Conservation (phyloP, 2,797 vertebrate genomes). For the Pseudotriccus pelzelni region DNA sequence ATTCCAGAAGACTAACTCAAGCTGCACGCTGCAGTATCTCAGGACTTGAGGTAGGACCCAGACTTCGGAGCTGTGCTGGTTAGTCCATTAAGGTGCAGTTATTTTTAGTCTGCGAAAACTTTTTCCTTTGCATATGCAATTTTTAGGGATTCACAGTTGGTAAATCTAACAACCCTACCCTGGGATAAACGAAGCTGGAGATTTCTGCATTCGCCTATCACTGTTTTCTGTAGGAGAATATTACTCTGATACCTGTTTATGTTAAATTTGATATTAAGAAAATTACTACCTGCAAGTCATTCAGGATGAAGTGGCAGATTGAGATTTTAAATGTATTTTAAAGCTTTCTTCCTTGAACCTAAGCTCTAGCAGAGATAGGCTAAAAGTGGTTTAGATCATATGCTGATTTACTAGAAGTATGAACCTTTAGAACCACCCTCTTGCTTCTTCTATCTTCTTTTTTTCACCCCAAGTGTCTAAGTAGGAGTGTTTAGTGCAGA, state of each 20-base stretch:
- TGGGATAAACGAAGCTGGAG: neutral
- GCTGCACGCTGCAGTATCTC: neutral
- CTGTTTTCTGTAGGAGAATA: neutral
- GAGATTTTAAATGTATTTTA: neutral
- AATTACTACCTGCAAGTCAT: neutral
- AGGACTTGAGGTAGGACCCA: neutral
- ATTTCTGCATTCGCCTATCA: accelerated
- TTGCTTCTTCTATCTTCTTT: neutral
- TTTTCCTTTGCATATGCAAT: neutral
- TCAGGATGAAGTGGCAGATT: neutral
- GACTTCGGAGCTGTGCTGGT: neutral
- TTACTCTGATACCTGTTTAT: neutral
- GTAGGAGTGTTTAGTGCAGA: neutral
- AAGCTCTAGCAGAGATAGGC: neutral
- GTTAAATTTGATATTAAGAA: neutral
- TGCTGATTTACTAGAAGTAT: neutral
- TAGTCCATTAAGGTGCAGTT: neutral
- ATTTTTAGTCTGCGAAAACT: neutral
- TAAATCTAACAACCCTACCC: neutral
- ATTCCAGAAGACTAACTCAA: neutral
- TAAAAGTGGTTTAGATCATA: neutral
- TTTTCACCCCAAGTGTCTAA: neutral
- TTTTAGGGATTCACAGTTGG: neutral
- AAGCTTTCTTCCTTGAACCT: neutral
- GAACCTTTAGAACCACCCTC: neutral